Evolutionary conservation across 2,113 vertebrate species (phyloP), one percentile per base, ranked within the genome.

Genomic region (Brachypodius melanocephalos): DNA sequence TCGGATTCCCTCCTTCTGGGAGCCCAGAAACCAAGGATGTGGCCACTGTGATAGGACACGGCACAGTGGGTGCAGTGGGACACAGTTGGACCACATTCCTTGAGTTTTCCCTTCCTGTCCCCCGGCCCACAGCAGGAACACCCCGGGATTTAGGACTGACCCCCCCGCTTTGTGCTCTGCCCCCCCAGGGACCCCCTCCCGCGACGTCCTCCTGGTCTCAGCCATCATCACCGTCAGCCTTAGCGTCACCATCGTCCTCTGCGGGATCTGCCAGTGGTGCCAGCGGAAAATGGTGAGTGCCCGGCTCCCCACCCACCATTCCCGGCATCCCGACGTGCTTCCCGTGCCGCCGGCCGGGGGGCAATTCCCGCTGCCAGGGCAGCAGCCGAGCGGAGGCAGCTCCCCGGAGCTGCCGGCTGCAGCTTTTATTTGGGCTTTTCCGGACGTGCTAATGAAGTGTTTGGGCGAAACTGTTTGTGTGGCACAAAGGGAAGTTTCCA

Each of bases 211-310:
- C 98, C 98, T 99, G 97, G 98, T 99, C 97, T 99, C 99, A 92
- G 98, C 99, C 97, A 98, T 99, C 97, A 98, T 99, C 98, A 99
- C 99, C 97, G 98, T 99, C 98, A 99, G 99, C 98, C 98, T 99
- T 97, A 99, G 99, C 75, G 98, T 98, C 98, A 99, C 99, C 96
- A 98, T 99, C 97, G 98, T 99, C 96, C 98, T 99, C 96, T 99
- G 99, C 88, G 99, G 99, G 95, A 98, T 99, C 98, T 99, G 99
- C 97, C 98, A 99, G 97, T 99, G 99, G 99, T 99, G 99, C 98
- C 99, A 99, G 97, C 99, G 99, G 97, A 99, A 99, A 98, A 97
- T 99, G 99, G 99, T 99, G 96, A 99, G 99, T 15, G 40, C 2
- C n/a, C 48, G 2, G 9, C 40, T 48, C 11, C 69, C 69, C 54